Conservation (phyloP, 2,113 vertebrate species). For the Mormoops blainvillei region DNA sequence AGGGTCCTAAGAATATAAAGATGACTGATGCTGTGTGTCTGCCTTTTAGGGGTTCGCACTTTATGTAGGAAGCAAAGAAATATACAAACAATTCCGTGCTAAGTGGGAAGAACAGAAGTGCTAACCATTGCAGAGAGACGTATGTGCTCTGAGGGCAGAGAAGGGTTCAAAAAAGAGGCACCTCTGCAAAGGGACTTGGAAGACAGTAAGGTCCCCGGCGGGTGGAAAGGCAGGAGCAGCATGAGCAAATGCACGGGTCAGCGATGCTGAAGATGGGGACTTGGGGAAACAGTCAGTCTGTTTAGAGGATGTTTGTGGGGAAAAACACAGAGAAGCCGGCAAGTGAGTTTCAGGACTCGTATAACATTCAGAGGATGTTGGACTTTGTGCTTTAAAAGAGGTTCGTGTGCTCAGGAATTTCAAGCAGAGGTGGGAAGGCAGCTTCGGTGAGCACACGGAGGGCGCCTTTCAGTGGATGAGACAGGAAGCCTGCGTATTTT, state of each 20-base stretch:
- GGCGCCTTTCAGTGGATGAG: background rate
- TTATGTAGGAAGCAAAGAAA: background rate
- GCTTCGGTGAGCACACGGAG: background rate
- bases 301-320: background rate
- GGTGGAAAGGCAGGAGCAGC: background rate
- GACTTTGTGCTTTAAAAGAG: background rate
- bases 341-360: background rate
- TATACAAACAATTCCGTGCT: background rate
- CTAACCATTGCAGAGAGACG: accelerated
- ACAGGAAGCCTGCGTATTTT: background rate
- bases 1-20: background rate
- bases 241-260: background rate
- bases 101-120: background rate
- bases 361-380: too few relatives aligned
- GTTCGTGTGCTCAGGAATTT: background rate
- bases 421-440: background rate
- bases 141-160: background rate
- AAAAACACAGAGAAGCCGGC: background rate
- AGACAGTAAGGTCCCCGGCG: background rate
- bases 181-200: background rate
- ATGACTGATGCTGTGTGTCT: background rate
- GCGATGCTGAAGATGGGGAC: background rate
- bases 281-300: background rate
- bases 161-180: background rate
- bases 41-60: background rate